These are phyloP conservation scores for Labroides dimidiatus DNA, from an alignment of 2,797 vertebrate genomes.

Conservation along the genomic window DNA sequence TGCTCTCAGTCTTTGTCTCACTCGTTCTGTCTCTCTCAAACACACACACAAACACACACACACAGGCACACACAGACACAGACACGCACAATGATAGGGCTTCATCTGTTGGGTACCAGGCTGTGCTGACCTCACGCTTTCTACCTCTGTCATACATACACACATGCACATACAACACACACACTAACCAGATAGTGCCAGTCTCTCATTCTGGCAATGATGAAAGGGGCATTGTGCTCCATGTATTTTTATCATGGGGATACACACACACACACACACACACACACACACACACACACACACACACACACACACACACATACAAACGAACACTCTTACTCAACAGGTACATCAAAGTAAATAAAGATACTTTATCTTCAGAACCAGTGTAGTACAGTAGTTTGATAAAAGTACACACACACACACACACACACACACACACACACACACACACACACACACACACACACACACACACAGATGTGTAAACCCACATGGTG, in stretches of 20 bases:
- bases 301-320: not conserved
- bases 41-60: conserved; percentile 33
- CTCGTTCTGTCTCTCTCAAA: conserved; percentile 6
- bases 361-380: conserved; percentile 12
- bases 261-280: not conserved
- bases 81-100: conserved; percentile 43
- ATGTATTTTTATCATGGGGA: conserved; percentile 19
- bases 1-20: conserved; percentile 27
- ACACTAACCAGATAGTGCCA: conserved; percentile 58
- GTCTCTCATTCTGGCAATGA: conserved; percentile 55
- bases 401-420: conserved; percentile 8
- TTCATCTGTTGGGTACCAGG: conserved; percentile 68
- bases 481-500: not conserved
- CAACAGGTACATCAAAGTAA: conserved; percentile 44
- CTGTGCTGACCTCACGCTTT: conserved; percentile 64
- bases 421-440: not conserved
- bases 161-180: conserved; percentile 46
- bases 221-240: conserved; percentile 61
- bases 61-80: conserved; percentile 22
- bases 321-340: conserved; percentile 3
- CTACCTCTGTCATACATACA: conserved; percentile 46
- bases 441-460: not conserved
- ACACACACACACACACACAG: conserved; percentile 3
- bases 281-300: conserved; percentile 10
- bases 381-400: conserved; percentile 1